Evolutionary conservation across 2,113 vertebrate genomes (phyloP).

Genomic region (human (Homo sapiens)): GRCh38 chr19:47977001-47977500

Average conservation of each 20-base stretch:
- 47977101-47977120: too few relatives aligned
- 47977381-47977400: conserved; percentile 66
- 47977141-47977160: background rate
- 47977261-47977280: fast-evolving
- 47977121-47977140: background rate
- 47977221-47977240: background rate
- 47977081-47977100: background rate
- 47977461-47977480: background rate
- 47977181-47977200: fast-evolving
- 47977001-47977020: background rate
- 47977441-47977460: conserved; percentile 45
- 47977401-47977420: background rate
- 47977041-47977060: too few relatives aligned
- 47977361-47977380: background rate
- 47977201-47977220: background rate
- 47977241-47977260: background rate
- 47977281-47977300: background rate
- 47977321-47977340: fast-evolving
- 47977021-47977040: fast-evolving
- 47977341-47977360: fast-evolving
- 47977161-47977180: background rate
- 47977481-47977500: conserved; percentile 61
- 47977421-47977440: conserved; percentile 59
- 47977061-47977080: background rate
- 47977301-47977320: background rate